These are phyloP conservation scores for Phengaris alcon DNA, from an alignment of 2,888 invertebrate genomes.

Conservation along the genomic window DNA sequence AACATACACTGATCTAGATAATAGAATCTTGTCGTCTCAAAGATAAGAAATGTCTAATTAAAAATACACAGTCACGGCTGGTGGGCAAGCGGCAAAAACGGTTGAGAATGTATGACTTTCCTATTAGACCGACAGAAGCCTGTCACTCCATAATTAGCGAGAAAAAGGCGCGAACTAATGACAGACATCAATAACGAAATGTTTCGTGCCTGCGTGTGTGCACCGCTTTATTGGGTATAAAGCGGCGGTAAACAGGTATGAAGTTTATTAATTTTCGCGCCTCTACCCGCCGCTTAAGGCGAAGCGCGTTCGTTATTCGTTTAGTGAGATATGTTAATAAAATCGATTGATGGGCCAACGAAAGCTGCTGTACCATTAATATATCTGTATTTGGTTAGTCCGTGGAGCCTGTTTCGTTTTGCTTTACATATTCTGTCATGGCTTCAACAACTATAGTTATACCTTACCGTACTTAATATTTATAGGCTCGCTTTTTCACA, in stretches of 20 bases:
- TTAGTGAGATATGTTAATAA: conserved; percentile 26
- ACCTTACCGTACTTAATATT: background rate
- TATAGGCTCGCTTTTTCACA: conserved; percentile 6
- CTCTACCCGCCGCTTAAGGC: conserved; percentile 5
- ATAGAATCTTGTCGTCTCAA: conserved; percentile 48
- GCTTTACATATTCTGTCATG: conserved; percentile 25
- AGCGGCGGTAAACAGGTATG: conserved; percentile 29
- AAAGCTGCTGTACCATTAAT: conserved; percentile 28
- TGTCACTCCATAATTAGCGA: conserved; percentile 44
- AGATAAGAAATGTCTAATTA: conserved; percentile 54
- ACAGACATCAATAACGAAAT: conserved; percentile 48
- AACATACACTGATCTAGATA: conserved; percentile 26
- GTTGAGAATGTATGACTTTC: conserved; percentile 47
- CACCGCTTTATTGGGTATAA: conserved; percentile 35
- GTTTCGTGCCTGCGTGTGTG: conserved; percentile 40
- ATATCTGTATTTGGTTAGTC: conserved; percentile 25
- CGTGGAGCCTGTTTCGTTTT: conserved; percentile 20
- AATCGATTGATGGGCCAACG: conserved; percentile 24
- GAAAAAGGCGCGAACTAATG: conserved; percentile 43
- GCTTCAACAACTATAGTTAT: conserved; percentile 16
- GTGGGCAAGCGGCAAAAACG: conserved; percentile 51
- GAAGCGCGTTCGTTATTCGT: conserved; percentile 3
- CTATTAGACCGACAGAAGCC: conserved; percentile 43
- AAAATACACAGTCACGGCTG: conserved; percentile 49
- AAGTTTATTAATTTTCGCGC: conserved; percentile 27